Percentiles rank a stretch among this genome's conserved stretches.
phyloP scores from a whole-genome alignment of 2,888 invertebrate species.

The Drosophila nr. medialis region DNA sequence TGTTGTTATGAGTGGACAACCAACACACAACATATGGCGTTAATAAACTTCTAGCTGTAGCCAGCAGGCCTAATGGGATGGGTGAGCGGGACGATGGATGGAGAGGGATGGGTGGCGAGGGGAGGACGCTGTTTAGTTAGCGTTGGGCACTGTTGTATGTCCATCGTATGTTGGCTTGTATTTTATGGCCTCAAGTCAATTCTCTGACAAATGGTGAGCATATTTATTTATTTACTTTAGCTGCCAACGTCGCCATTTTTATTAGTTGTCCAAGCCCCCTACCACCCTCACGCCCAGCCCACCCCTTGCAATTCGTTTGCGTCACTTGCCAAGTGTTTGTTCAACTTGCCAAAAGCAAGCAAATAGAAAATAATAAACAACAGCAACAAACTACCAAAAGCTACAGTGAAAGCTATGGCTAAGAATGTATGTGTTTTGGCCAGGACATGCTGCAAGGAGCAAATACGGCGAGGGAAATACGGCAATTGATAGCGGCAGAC shows the following conservation, averaged over 20 bases:
- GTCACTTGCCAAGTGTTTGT: slow-evolving; percentile 78
- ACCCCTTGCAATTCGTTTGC: slow-evolving; percentile 45
- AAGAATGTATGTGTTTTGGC: background rate
- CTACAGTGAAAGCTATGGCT: slow-evolving; percentile 8
- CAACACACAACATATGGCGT: slow-evolving; percentile 74
- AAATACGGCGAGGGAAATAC: background rate
- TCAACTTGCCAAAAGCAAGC: slow-evolving; percentile 68
- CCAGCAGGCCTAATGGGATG: slow-evolving; percentile 31
- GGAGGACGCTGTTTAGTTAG: background rate
- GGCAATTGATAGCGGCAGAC: background rate
- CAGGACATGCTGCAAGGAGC: slow-evolving; percentile 17
- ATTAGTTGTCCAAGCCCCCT: slow-evolving; percentile 2
- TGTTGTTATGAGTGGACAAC: slow-evolving; percentile 66
- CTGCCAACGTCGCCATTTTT: slow-evolving; percentile 50
- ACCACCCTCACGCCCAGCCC: background rate
- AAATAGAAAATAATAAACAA: slow-evolving; percentile 31
- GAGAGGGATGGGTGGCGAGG: background rate
- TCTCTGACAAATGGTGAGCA: slow-evolving; percentile 80
- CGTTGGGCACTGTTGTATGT: slow-evolving; percentile 34
- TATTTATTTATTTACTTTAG: slow-evolving; percentile 80
- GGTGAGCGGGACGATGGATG: background rate
- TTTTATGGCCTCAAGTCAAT: slow-evolving; percentile 80
- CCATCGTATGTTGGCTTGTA: slow-evolving; percentile 63
- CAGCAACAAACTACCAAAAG: slow-evolving; percentile 22
- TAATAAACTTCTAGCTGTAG: slow-evolving; percentile 72